Evolutionary conservation across 2,113 vertebrate species (phyloP).

Genomic region (Zosterops borbonicus): DNA sequence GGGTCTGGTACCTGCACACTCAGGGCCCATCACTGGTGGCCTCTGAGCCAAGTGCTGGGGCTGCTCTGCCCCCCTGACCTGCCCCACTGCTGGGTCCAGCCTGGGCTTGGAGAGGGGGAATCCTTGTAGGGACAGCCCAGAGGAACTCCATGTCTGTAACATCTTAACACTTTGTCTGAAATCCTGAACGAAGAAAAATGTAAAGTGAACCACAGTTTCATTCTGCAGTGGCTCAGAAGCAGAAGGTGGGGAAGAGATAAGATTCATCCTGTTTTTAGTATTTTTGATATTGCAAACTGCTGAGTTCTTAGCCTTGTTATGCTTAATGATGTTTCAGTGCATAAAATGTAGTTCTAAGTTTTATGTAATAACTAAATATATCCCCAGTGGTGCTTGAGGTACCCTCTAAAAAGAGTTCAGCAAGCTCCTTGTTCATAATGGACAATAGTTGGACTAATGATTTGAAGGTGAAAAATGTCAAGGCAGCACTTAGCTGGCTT

Average conservation of each 20-base stretch:
- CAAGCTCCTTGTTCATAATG: neutral
- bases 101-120: neutral
- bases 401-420: neutral
- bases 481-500: neutral
- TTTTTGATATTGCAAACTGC: neutral
- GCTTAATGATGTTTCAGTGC: neutral
- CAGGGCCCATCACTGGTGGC: neutral
- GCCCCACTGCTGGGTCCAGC: accelerated
- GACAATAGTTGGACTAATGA: neutral
- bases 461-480: neutral
- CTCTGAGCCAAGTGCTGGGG: neutral
- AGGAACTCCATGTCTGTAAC: neutral
- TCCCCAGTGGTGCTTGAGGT: neutral
- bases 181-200: neutral
- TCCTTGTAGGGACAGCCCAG: neutral
- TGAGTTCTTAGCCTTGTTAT: neutral
- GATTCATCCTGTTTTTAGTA: neutral
- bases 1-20: neutral
- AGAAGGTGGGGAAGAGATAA: neutral
- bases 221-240: neutral
- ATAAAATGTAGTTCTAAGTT: neutral
- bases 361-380: neutral
- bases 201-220: neutral
- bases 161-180: neutral
- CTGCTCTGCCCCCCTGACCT: neutral